Evolutionary conservation across 2,113 vertebrate species (phyloP).

Genomic region (Eublepharis macularius): DNA sequence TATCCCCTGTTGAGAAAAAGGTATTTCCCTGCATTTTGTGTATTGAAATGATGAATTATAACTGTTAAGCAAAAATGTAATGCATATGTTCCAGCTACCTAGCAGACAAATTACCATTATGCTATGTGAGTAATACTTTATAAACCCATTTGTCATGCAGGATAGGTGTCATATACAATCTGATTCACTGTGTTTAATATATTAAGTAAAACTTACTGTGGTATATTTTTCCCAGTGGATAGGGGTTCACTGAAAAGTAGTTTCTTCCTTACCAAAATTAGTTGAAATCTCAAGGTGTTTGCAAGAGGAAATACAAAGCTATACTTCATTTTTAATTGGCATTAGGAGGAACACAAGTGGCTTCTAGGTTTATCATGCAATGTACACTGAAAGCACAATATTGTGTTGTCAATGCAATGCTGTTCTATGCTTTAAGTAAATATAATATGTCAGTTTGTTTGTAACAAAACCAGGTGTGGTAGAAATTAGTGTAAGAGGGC

Average conservation of each 20-base stretch:
- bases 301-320: not conserved
- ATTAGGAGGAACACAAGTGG: not conserved
- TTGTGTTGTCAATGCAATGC: not conserved
- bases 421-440: constrained; percentile 11
- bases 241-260: constrained; percentile 31
- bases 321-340: constrained; percentile 14
- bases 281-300: not conserved
- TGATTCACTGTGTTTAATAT: constrained; percentile 58
- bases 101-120: constrained; percentile 67
- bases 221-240: constrained; percentile 35
- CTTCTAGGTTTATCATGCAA: not conserved
- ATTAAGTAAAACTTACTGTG: constrained; percentile 54
- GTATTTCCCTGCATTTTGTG: constrained; percentile 37
- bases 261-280: constrained; percentile 45
- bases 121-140: constrained; percentile 57
- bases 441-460: not conserved
- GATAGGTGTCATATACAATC: constrained; percentile 59
- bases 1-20: constrained; percentile 55
- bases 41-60: constrained; percentile 65
- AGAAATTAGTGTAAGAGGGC: not conserved
- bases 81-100: constrained; percentile 50
- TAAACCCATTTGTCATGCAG: constrained; percentile 71
- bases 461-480: not conserved
- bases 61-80: constrained; percentile 58
- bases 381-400: not conserved